Conservation (phyloP, 2,797 vertebrate genomes). For the Anolis apletophallus region DNA sequence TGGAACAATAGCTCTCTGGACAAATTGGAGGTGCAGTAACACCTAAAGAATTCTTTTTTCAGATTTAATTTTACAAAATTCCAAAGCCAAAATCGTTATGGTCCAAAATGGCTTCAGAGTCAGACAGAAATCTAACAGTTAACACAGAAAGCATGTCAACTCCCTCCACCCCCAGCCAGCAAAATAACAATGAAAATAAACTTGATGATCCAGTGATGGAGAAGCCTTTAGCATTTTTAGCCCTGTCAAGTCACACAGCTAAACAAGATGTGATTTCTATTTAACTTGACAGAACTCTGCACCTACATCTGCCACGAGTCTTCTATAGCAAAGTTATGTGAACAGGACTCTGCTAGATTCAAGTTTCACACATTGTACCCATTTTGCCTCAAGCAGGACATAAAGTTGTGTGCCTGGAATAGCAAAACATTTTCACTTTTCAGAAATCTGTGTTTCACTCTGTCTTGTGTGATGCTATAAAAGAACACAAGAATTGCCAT, state of each 20-base stretch:
- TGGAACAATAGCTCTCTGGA: background rate
- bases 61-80: background rate
- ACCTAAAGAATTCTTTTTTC: background rate
- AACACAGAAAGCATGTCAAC: background rate
- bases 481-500: conserved; percentile 1
- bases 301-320: conserved; percentile 40
- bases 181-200: background rate
- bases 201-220: background rate
- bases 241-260: conserved; percentile 54
- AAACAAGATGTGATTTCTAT: conserved; percentile 40
- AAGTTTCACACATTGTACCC: conserved; percentile 25
- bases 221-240: conserved; percentile 39
- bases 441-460: background rate
- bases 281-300: conserved; percentile 50
- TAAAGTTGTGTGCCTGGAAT: conserved; percentile 41
- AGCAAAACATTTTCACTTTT: background rate
- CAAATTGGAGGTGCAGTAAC: background rate
- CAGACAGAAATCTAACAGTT: background rate
- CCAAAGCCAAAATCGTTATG: too few relatives aligned
- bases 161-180: background rate
- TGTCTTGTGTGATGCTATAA: background rate
- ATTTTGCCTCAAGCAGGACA: conserved; percentile 48
- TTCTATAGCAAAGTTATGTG: conserved; percentile 29
- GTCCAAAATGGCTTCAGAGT: background rate
- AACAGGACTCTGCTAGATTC: fast-evolving